Evolutionary conservation across 2,797 vertebrate species (phyloP).

Genomic region (Oceanodroma leucorhoa): DNA sequence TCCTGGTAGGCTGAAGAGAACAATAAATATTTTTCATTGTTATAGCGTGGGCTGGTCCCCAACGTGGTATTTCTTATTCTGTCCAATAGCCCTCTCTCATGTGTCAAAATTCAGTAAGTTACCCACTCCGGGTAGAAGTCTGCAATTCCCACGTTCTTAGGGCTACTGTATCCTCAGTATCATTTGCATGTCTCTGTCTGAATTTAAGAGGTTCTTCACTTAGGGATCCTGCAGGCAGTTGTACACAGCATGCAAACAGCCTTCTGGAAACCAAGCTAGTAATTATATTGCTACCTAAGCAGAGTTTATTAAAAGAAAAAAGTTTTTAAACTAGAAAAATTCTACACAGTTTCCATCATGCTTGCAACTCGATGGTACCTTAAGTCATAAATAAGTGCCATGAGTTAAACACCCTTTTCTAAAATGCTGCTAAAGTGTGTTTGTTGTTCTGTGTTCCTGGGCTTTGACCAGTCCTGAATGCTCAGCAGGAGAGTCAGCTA

Average conservation of each 20-base stretch:
- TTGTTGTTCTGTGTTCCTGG: background rate
- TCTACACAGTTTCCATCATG: background rate
- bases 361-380: background rate
- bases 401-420: background rate
- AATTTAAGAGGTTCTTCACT: background rate
- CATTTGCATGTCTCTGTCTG: background rate
- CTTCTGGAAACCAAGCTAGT: background rate
- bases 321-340: background rate
- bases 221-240: background rate
- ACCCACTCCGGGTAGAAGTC: background rate
- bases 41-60: background rate
- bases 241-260: background rate
- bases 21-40: background rate
- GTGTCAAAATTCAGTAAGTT: background rate
- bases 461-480: background rate
- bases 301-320: background rate
- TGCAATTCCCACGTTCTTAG: background rate
- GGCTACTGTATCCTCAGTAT: background rate
- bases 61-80: background rate
- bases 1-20: background rate
- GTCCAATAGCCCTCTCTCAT: background rate
- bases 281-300: background rate
- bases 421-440: background rate
- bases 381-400: background rate
- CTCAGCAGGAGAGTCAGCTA: background rate